Percentiles rank a stretch among this genome's conserved stretches.
These are phyloP conservation scores for Seriola rivoliana DNA, from an alignment of 2,113 vertebrate genomes.

Conservation along the genomic window DNA sequence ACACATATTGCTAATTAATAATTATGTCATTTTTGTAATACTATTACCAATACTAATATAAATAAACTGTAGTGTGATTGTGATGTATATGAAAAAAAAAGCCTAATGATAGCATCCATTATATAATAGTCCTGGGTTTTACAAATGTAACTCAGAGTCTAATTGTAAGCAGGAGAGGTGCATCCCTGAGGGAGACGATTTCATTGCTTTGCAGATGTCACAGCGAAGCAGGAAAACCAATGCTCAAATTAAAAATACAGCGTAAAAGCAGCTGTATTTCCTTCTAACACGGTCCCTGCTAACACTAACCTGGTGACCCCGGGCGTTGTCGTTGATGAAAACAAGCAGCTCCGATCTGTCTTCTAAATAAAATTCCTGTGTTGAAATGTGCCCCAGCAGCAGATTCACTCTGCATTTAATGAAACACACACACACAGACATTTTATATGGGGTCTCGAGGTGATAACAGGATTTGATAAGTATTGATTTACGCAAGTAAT, in stretches of 20 bases:
- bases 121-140: not conserved
- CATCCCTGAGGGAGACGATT: conserved; percentile 3
- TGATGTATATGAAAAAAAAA: not conserved
- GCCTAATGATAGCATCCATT: not conserved
- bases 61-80: no score
- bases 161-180: not conserved
- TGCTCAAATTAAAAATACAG: conserved; percentile 58
- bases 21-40: not conserved
- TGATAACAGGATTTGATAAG: conserved; percentile 76
- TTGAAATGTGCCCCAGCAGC: conserved; percentile 59
- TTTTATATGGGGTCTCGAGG: conserved; percentile 65
- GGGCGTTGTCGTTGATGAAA: conserved; percentile 46
- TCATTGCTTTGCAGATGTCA: conserved; percentile 41
- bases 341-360: conserved; percentile 50
- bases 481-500: conserved; percentile 77
- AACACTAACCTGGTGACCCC: conserved; percentile 38
- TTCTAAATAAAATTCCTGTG: conserved; percentile 55
- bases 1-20: not conserved
- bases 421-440: conserved; percentile 56
- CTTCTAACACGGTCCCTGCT: conserved; percentile 25
- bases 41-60: not conserved
- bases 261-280: conserved; percentile 22
- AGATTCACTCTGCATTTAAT: conserved; percentile 64
- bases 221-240: conserved; percentile 7
- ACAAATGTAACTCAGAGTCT: not conserved